A percentile compares a stretch with the other conserved stretches of the same genome.
These are phyloP conservation scores for Seriola aureovittata DNA, from an alignment of 2,113 vertebrate species.

Conservation along the genomic window DNA sequence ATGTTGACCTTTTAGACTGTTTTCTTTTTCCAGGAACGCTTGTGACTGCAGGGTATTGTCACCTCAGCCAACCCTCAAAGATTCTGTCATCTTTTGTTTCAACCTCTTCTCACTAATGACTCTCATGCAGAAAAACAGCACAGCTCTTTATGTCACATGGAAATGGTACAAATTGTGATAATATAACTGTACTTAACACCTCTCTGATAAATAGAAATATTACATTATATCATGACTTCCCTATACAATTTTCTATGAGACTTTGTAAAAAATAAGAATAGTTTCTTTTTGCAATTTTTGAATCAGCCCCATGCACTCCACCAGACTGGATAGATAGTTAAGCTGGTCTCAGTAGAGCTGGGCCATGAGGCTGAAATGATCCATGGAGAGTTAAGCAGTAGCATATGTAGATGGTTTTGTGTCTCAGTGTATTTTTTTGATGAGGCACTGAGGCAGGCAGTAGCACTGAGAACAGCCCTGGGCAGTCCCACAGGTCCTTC, in stretches of 20 bases:
- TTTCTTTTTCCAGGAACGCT: conserved; percentile 30
- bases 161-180: conserved; percentile 6
- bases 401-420: conserved; percentile 25
- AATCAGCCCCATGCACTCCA: background rate
- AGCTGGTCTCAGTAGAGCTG: conserved; percentile 16
- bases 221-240: background rate
- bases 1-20: conserved; percentile 52
- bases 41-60: conserved; percentile 53
- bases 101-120: conserved; percentile 35
- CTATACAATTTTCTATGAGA: background rate
- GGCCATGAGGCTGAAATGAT: conserved; percentile 10
- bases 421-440: conserved; percentile 26
- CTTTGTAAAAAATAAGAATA: accelerated
- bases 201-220: conserved; percentile 10
- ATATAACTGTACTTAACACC: conserved; percentile 5
- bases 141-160: background rate
- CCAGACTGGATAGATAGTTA: conserved; percentile 21
- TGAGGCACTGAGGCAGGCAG: conserved; percentile 23
- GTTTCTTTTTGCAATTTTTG: background rate
- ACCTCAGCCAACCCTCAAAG: conserved; percentile 38
- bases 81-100: conserved; percentile 22
- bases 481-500: conserved; percentile 51
- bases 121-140: conserved; percentile 17
- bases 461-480: conserved; percentile 10
- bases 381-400: conserved; percentile 30